These are phyloP conservation scores for Hippoglossus hippoglossus DNA, from an alignment of 2,797 vertebrate genomes.

Conservation along the genomic window DNA sequence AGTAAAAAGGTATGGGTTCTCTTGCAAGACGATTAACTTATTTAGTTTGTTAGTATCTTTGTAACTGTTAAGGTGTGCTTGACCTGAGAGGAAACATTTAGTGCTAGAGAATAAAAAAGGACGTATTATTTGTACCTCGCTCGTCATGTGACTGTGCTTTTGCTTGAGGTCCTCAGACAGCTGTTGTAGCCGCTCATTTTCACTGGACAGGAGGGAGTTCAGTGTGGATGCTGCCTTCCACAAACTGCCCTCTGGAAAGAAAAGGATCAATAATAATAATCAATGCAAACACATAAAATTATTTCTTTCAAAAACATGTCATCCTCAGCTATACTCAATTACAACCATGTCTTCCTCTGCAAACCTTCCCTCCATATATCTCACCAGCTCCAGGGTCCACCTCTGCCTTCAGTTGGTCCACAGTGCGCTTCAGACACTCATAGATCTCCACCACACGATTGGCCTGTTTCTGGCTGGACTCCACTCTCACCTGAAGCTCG, in stretches of 20 bases:
- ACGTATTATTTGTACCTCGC: conserved; percentile 84
- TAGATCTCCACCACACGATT: conserved; percentile 90
- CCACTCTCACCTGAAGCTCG: conserved; percentile 94
- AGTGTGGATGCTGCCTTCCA: conserved; percentile 79
- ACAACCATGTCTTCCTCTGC: not conserved
- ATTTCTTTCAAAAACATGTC: not conserved
- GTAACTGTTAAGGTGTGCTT: not conserved
- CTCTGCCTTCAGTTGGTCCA: conserved; percentile 81
- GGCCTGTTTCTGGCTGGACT: conserved; percentile 92
- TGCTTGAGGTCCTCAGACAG: conserved; percentile 92
- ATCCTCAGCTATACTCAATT: not conserved
- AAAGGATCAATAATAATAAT: not conserved
- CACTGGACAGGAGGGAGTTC: conserved; percentile 87
- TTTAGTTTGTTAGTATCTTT: not conserved
- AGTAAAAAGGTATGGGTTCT: not conserved
- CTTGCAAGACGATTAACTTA: not conserved
- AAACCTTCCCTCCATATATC: conserved; percentile 1
- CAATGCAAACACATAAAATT: not conserved
- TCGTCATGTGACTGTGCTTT: conserved; percentile 94
- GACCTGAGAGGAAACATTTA: not conserved
- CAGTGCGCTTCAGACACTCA: conserved; percentile 85
- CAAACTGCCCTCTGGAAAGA: conserved; percentile 71
- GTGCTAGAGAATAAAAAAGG: not conserved
- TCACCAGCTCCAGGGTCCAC: conserved; percentile 71
- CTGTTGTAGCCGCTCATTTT: conserved; percentile 91